Evolutionary conservation across 2,797 vertebrate genomes (phyloP).

Genomic region (Phrynocephalus forsythii): DNA sequence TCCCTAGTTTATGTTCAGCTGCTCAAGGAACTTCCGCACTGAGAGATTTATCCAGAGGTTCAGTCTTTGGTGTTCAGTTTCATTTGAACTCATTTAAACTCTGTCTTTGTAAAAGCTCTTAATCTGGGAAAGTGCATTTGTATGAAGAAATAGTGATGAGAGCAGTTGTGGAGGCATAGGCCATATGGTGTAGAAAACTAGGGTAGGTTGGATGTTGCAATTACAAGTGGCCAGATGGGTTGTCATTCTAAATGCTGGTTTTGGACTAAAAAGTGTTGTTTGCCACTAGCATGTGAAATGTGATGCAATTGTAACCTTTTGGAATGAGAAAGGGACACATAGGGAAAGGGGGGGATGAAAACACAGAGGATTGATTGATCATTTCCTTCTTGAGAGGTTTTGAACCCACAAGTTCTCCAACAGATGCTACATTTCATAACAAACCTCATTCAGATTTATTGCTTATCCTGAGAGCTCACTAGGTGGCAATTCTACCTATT

Average conservation of each 20-base stretch:
- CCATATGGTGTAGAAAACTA: constrained; percentile 17
- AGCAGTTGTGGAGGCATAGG: not conserved
- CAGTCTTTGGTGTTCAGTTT: not conserved
- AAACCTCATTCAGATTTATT: constrained; percentile 1
- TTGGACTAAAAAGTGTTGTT: constrained; percentile 14
- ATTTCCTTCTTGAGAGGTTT: not conserved
- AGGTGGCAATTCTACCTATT: constrained; percentile 5
- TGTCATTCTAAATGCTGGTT: constrained; percentile 17
- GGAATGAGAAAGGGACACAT: not conserved
- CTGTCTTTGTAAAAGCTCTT: not conserved
- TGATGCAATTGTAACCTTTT: not conserved
- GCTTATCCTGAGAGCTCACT: not conserved
- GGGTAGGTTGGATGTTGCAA: constrained; percentile 6
- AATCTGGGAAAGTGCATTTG: not conserved
- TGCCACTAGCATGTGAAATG: constrained; percentile 13
- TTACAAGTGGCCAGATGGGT: constrained; percentile 8
- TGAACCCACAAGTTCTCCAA: not conserved
- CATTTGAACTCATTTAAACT: not conserved
- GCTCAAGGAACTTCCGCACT: constrained; percentile 3
- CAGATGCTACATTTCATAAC: not conserved
- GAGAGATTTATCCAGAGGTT: not conserved
- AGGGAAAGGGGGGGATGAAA: not conserved
- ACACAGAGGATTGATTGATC: too few species aligned
- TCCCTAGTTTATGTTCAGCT: not conserved
- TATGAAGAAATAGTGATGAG: not conserved